Evolutionary conservation across 2,113 vertebrate species (phyloP).

Genomic region (Patagioenas fasciata): DNA sequence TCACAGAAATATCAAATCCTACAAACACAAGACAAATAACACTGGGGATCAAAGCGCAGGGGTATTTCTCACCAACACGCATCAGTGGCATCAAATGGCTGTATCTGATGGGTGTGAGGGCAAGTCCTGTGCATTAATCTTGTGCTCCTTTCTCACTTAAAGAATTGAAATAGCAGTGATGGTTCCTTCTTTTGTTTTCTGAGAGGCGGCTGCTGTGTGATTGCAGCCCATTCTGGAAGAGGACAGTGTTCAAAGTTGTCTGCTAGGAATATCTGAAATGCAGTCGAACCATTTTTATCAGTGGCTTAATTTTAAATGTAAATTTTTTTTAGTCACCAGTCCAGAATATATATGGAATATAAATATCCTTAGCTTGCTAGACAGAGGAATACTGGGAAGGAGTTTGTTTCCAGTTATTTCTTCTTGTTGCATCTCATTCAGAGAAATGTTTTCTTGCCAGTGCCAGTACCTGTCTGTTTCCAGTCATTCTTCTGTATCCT

Average conservation of each 20-base stretch:
- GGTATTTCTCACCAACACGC: accelerated
- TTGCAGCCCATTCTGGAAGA: neutral
- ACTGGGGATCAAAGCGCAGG: neutral
- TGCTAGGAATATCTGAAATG: neutral
- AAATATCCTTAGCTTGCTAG: neutral
- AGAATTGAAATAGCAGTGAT: neutral
- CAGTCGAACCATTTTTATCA: neutral
- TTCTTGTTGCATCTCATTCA: neutral
- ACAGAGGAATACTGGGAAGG: neutral
- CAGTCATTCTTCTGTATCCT: accelerated
- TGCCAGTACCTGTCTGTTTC: neutral
- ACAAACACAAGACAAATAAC: neutral
- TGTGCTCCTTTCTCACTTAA: too few relatives aligned
- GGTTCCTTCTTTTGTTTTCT: neutral
- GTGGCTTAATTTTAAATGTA: neutral
- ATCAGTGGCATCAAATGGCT: neutral
- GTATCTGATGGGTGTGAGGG: neutral
- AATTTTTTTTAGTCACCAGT: neutral
- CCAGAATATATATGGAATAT: neutral
- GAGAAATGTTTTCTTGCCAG: neutral
- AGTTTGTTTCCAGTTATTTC: neutral
- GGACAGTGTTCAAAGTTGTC: neutral
- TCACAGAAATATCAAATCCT: neutral
- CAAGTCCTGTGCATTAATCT: neutral
- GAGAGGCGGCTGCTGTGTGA: neutral